Base-by-base conservation (phyloP, 2,888 invertebrate genomes). In the Hololepta plana region DNA sequence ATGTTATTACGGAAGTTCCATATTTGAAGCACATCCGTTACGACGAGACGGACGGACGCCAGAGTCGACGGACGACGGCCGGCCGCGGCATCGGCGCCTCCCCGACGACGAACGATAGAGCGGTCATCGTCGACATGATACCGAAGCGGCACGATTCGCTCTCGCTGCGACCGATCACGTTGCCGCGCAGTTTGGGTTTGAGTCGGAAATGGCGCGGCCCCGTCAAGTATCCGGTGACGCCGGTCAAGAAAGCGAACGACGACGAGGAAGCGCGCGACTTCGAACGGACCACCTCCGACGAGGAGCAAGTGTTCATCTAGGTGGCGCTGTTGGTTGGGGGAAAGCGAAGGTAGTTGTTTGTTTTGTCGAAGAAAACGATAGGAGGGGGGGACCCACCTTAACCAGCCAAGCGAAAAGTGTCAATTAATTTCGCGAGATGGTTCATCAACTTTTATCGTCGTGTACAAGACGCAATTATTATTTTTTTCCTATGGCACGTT, bases 271-370 rank as follows among this genome's bases (percentile, higher is more conserved):
- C 55, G 34, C 53, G 51, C 48, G 59, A 59, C 48, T 57, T 62
- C 34, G n/a, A n/a, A n/a, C n/a, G n/a, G n/a, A 43, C 43, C 14
- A 46, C 43, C 39, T 67, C 67, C 2, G 67, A 68, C 43, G 67
- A 68, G 42, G 68, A 69, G 46, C 69, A 69, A 50, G 66, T 70
- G 51, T 69, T 68, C 59, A 67, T 69, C 49, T 68, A 43, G n/a
- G n/a, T n/a, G n/a, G n/a, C n/a, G n/a, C n/a, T n/a, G n/a, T n/a
- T n/a, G n/a, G n/a, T n/a, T n/a, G n/a, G n/a, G n/a, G n/a, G n/a
- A n/a, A n/a, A n/a, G n/a, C n/a, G n/a, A n/a, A n/a, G n/a, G n/a
- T n/a, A n/a, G n/a, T n/a, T n/a, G n/a, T n/a, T n/a, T n/a, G n/a
- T n/a, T n/a, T n/a, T n/a, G n/a, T n/a, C n/a, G n/a, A n/a, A n/a